These are phyloP conservation scores for Cyclina sinensis DNA, from an alignment of 1,140 invertebrate genomes.

Conservation along the genomic window DNA sequence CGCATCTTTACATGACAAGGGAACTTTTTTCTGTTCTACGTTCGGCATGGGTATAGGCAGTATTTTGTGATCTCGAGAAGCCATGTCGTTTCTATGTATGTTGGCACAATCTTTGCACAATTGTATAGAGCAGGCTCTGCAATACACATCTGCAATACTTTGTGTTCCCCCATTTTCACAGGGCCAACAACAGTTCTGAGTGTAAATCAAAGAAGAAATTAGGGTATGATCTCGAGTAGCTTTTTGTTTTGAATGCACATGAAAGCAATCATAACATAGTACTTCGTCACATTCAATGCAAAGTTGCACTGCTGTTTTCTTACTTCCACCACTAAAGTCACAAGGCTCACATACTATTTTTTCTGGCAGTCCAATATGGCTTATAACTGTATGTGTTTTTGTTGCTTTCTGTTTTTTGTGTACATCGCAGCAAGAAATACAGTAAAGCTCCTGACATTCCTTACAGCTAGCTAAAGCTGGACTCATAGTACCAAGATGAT, in stretches of 20 bases:
- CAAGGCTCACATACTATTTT: background rate
- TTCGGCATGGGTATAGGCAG: too few relatives aligned
- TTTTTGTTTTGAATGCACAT: background rate
- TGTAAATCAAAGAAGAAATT: background rate
- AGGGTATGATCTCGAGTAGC: background rate
- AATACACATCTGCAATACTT: background rate
- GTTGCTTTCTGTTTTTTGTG: slow-evolving; percentile 1
- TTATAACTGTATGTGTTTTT: background rate
- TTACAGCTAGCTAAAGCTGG: background rate
- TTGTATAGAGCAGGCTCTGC: background rate
- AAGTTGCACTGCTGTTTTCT: background rate
- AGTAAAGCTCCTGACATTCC: background rate
- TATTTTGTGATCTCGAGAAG: background rate
- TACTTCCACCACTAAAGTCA: background rate
- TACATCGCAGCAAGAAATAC: background rate
- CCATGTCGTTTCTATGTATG: background rate
- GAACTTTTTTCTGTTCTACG: too few relatives aligned
- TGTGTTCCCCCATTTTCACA: background rate
- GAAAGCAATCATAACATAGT: background rate
- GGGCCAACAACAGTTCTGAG: background rate
- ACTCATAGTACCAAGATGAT: background rate
- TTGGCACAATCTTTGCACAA: background rate
- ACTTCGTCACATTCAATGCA: slow-evolving; percentile 15
- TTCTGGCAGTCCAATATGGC: background rate
- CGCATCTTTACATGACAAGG: too few relatives aligned